phyloP scores from a whole-genome alignment of 92 coral and sea anemone genomes.

The Heliopora coerulea region DNA sequence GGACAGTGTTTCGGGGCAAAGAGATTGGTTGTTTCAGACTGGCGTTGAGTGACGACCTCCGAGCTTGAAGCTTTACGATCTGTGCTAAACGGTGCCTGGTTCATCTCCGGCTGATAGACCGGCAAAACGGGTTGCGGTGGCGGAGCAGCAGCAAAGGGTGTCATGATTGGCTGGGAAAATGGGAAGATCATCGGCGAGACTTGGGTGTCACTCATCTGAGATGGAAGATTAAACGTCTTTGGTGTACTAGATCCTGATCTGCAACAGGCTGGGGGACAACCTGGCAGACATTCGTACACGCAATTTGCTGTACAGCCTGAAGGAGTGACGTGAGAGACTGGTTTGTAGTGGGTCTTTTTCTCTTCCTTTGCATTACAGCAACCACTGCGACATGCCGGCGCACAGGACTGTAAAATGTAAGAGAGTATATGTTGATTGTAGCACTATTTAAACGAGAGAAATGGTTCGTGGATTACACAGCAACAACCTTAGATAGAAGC shows the following conservation, averaged over 20 bases:
- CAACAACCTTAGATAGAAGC: too few species aligned
- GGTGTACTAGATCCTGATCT: conserved; percentile 18
- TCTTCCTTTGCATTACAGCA: conserved; percentile 84
- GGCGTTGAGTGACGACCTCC: background rate
- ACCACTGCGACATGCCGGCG: conserved; percentile 87
- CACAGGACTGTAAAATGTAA: conserved; percentile 23
- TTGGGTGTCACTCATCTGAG: conserved; percentile 17
- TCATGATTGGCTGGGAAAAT: background rate
- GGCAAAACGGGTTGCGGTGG: conserved; percentile 12
- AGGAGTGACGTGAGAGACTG: conserved; percentile 34
- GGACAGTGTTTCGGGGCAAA: conserved; percentile 58
- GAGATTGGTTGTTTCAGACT: conserved; percentile 19
- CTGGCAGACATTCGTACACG: conserved; percentile 83
- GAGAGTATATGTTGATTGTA: conserved; percentile 9
- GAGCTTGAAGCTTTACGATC: background rate
- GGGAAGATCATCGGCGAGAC: conserved; percentile 16
- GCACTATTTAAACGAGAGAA: too few species aligned
- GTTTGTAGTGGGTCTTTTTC: conserved; percentile 59
- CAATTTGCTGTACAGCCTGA: conserved; percentile 74
- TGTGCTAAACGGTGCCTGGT: background rate
- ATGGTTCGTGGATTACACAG: too few species aligned
- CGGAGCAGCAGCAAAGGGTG: conserved; percentile 2
- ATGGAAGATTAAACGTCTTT: conserved; percentile 1
- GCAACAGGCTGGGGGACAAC: conserved; percentile 64
- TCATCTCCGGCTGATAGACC: conserved; percentile 2